Conservation (phyloP, 2,797 vertebrate species). For the Odontamblyopus lacepedii region DNA sequence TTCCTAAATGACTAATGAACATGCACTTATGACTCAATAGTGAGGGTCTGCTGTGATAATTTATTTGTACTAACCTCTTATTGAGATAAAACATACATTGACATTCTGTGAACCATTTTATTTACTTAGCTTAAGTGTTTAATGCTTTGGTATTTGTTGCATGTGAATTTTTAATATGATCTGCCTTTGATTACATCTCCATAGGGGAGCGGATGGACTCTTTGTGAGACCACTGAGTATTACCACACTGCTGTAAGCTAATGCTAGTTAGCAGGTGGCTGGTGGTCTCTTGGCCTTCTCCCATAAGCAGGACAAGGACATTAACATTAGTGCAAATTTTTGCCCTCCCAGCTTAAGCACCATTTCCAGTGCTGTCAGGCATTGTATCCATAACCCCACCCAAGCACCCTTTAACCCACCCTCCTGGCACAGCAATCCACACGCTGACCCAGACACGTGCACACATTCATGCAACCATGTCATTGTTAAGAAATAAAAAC, state of each 20-base stretch:
- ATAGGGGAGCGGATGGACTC: slow-evolving; percentile 63
- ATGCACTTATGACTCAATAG: slow-evolving; percentile 49
- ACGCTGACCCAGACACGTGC: slow-evolving; percentile 34
- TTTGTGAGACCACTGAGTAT: slow-evolving; percentile 63
- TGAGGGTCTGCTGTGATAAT: slow-evolving; percentile 30
- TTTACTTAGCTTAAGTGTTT: slow-evolving; percentile 59
- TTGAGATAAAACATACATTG: slow-evolving; percentile 45
- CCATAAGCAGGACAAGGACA: slow-evolving; percentile 78
- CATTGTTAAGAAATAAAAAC: slow-evolving; percentile 56
- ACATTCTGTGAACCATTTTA: slow-evolving; percentile 49
- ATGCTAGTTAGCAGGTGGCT: slow-evolving; percentile 75
- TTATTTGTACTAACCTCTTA: slow-evolving; percentile 49
- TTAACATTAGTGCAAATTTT: slow-evolving; percentile 85
- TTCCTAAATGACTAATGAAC: slow-evolving; percentile 37
- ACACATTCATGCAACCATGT: slow-evolving; percentile 49
- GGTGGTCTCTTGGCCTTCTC: slow-evolving; percentile 71
- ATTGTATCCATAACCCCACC: slow-evolving; percentile 73
- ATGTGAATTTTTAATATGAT: slow-evolving; percentile 46
- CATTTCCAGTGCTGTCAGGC: slow-evolving; percentile 84
- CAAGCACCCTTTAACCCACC: slow-evolving; percentile 65
- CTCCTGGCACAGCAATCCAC: slow-evolving; percentile 67
- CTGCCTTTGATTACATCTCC: slow-evolving; percentile 58
- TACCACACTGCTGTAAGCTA: slow-evolving; percentile 65
- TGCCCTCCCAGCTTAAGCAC: slow-evolving; percentile 84
- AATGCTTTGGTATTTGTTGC: slow-evolving; percentile 72